These are phyloP conservation scores for Porites rus DNA, from an alignment of 92 coral and sea anemone genomes.

Conservation along the genomic window DNA sequence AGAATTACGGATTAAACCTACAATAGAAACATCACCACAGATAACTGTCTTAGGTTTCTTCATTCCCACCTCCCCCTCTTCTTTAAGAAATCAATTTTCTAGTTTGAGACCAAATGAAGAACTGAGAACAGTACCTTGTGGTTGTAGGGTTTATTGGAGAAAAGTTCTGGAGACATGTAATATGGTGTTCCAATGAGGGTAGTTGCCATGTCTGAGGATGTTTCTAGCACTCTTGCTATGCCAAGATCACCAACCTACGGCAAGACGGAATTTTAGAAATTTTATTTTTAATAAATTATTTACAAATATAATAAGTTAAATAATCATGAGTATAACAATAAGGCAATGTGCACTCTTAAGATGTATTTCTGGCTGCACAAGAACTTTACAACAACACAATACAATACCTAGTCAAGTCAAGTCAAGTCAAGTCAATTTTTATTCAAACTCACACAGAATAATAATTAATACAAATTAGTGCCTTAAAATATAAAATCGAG, in stretches of 20 bases:
- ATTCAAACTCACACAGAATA: too few relatives aligned
- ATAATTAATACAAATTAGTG: too few relatives aligned
- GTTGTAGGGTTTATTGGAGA: constrained; percentile 95
- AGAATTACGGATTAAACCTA: too few relatives aligned
- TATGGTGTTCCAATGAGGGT: constrained; percentile 98
- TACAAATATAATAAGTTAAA: neutral
- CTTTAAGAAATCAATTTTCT: too few relatives aligned
- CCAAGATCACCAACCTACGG: constrained; percentile 96
- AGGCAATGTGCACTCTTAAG: neutral
- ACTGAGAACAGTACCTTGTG: constrained; percentile 78
- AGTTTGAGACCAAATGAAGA: neutral
- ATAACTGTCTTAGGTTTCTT: too few relatives aligned
- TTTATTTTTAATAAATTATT: neutral
- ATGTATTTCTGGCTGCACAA: neutral
- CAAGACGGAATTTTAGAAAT: neutral
- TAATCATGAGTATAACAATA: neutral
- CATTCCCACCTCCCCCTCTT: too few relatives aligned
- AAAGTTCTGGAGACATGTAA: constrained; percentile 99
- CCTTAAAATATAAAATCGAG: too few relatives aligned
- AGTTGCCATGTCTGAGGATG: constrained; percentile 97
- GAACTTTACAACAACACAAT: neutral
- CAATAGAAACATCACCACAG: too few relatives aligned
- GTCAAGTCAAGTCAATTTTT: neutral
- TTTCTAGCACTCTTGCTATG: constrained; percentile 93
- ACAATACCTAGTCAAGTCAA: too few relatives aligned